Evolutionary conservation across 2,888 invertebrate species (phyloP).

Genomic region (Agonopterix subpropinquella): DNA sequence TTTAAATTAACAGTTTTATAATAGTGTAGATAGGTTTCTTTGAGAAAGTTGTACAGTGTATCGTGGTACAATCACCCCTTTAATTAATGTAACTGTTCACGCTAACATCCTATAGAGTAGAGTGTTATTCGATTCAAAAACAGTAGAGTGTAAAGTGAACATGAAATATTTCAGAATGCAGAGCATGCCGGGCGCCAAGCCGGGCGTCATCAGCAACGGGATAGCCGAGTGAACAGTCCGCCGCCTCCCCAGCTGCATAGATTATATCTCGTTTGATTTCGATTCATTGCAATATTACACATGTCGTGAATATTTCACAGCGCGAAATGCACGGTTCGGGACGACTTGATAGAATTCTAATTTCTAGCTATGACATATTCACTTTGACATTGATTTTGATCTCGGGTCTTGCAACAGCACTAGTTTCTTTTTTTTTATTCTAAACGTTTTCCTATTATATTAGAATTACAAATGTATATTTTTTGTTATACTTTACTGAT

Average conservation of each 20-base stretch:
- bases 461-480: constrained; percentile 46
- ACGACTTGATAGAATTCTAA: constrained; percentile 23
- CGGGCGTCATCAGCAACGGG: constrained; percentile 46
- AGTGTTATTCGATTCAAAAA: no score
- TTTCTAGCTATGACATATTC: constrained; percentile 63
- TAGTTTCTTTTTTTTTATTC: constrained; percentile 37
- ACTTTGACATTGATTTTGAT: constrained; percentile 51
- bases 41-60: no score
- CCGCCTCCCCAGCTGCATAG: not conserved
- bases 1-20: no score
- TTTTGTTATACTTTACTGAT: constrained; percentile 37
- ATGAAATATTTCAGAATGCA: constrained; percentile 28
- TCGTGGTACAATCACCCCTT: no score
- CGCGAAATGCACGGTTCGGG: constrained; percentile 56
- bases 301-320: constrained; percentile 62
- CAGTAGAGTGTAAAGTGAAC: no score
- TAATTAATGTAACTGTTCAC: no score
- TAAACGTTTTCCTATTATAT: constrained; percentile 38
- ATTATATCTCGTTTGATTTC: constrained; percentile 17
- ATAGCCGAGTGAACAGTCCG: constrained; percentile 38
- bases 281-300: constrained; percentile 45
- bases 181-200: constrained; percentile 23
- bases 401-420: constrained; percentile 56
- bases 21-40: no score
- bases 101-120: no score